Conservation (phyloP, 2,797 vertebrate species). For the Hippopotamyrus pictus region DNA sequence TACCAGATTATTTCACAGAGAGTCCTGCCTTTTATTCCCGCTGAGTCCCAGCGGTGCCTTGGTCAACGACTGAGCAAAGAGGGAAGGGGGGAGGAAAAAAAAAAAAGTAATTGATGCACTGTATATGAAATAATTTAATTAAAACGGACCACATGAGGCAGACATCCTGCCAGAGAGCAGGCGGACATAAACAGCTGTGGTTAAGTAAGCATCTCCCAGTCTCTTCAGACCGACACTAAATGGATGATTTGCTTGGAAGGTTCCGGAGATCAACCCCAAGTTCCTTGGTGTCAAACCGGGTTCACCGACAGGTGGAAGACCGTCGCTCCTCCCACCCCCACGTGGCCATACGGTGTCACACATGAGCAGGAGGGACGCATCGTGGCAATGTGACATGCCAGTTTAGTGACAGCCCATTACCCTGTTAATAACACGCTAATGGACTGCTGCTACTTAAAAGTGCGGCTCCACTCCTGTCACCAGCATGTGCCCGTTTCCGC, state of each 20-base stretch:
- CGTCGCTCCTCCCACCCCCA: neutral
- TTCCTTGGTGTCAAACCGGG: neutral
- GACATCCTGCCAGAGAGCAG: neutral
- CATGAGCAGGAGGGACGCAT: constrained; percentile 32
- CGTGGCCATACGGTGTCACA: neutral
- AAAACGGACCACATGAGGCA: neutral
- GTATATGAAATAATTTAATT: neutral
- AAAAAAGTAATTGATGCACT: constrained; percentile 6
- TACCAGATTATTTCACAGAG: constrained; percentile 38
- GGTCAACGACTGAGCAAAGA: constrained; percentile 49
- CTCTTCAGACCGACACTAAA: neutral
- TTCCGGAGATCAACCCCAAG: neutral
- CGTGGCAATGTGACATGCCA: constrained; percentile 58
- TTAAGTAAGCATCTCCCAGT: neutral
- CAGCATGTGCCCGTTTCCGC: constrained; percentile 58
- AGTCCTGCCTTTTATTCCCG: constrained; percentile 21
- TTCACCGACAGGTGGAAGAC: neutral
- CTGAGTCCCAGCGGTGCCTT: constrained; percentile 30
- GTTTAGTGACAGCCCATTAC: constrained; percentile 77
- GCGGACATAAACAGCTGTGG: neutral
- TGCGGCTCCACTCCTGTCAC: constrained; percentile 63
- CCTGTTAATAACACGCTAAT: constrained; percentile 72
- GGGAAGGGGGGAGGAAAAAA: neutral
- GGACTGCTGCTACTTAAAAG: constrained; percentile 71
- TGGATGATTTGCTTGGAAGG: neutral